Evolutionary conservation across 2,113 vertebrate genomes (phyloP).

Genomic region (Nothocercus julius): DNA sequence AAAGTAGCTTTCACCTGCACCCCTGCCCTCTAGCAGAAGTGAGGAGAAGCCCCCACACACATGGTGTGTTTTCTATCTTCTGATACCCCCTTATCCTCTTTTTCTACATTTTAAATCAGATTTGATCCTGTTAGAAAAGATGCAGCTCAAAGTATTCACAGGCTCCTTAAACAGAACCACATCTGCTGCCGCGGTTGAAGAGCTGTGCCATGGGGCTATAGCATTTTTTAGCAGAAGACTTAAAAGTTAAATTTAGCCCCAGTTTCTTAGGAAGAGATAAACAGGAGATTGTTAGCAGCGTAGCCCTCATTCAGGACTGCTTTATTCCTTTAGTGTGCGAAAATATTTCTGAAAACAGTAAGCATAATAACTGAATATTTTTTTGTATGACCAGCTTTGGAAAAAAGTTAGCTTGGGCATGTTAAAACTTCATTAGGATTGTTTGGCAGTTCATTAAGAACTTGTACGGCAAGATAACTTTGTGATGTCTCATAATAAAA

Average conservation of each 20-base stretch:
- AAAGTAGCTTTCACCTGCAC: neutral
- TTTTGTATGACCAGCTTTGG: neutral
- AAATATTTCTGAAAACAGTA: neutral
- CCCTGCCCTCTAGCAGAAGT: neutral
- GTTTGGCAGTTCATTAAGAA: constrained; percentile 16
- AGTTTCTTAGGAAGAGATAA: neutral
- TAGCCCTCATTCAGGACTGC: neutral
- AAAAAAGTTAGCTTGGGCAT: neutral
- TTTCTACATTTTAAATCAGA: neutral
- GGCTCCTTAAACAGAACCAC: constrained; percentile 23
- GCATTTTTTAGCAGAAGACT: neutral
- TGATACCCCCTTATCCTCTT: neutral
- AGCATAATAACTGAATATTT: neutral
- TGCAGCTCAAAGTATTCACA: constrained; percentile 27
- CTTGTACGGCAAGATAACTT: neutral
- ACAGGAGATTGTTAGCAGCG: neutral
- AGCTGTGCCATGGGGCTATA: neutral
- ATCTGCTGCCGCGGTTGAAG: neutral
- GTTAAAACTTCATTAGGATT: neutral
- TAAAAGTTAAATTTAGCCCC: neutral
- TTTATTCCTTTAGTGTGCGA: neutral
- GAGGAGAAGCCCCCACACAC: neutral
- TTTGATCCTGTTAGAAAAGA: neutral
- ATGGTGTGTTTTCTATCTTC: neutral
- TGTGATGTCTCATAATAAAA: neutral